These are phyloP conservation scores for Ispidina lecontei DNA, from an alignment of 2,797 vertebrate genomes.

Conservation along the genomic window DNA sequence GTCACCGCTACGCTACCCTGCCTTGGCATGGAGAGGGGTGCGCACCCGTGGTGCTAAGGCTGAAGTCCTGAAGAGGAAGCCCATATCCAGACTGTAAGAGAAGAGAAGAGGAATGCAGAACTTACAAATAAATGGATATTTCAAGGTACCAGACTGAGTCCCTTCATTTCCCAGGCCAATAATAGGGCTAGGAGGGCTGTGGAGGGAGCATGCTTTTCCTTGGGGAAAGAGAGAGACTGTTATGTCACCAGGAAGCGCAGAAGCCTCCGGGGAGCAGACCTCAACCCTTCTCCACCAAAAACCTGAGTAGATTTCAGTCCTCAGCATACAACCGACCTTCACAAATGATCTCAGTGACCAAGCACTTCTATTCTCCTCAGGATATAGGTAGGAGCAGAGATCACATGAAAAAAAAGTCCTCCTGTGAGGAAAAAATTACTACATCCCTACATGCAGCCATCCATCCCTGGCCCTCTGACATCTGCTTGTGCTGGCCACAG, in stretches of 20 bases:
- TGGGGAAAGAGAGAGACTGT: conserved; percentile 48
- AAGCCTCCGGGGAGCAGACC: background rate
- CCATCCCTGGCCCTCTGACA: background rate
- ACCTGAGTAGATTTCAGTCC: background rate
- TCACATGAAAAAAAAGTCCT: background rate
- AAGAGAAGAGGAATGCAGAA: conserved; percentile 70
- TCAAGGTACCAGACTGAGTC: conserved; percentile 54
- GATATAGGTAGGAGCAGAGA: background rate
- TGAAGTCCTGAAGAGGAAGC: conserved; percentile 62
- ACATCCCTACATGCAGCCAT: background rate
- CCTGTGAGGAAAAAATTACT: background rate
- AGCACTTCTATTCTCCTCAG: background rate
- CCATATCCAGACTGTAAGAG: conserved; percentile 66
- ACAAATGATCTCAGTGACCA: background rate
- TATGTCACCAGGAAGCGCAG: background rate
- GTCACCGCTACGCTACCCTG: conserved; percentile 55
- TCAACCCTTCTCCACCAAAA: conserved; percentile 35
- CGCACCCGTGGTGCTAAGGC: conserved; percentile 35
- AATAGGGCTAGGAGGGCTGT: conserved; percentile 49
- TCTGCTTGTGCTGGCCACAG: background rate
- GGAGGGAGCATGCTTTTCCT: conserved; percentile 44
- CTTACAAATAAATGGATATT: conserved; percentile 63
- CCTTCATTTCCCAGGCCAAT: conserved; percentile 44
- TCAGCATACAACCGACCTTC: background rate
- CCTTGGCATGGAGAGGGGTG: conserved; percentile 33